phyloP scores from a whole-genome alignment of 2,888 invertebrate genomes.

The Andrena fulva region DNA sequence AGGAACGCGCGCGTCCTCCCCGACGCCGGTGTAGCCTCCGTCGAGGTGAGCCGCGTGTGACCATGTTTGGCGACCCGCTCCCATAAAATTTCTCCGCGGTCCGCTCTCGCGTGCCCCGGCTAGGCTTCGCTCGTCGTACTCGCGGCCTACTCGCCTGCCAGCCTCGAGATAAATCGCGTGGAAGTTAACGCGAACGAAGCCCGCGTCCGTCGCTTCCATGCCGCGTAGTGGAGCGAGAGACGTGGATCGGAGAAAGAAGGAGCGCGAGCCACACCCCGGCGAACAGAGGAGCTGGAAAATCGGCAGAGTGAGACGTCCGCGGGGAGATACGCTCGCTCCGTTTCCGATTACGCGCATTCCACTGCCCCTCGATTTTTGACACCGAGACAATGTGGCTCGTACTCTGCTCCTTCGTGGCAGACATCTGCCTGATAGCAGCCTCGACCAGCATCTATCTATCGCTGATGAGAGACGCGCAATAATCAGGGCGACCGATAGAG shows the following conservation, averaged over 20 bases:
- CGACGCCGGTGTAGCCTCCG: conserved; percentile 22
- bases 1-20: conserved; percentile 4
- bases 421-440: too few species aligned
- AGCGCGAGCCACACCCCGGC: conserved; percentile 48
- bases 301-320: conserved; percentile 1
- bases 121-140: conserved; percentile 46
- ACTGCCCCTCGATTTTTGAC: not conserved
- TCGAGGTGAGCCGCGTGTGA: conserved; percentile 67
- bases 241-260: not conserved
- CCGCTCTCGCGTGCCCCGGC: conserved; percentile 47
- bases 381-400: too few species aligned
- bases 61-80: conserved; percentile 79
- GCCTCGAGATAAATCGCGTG: conserved; percentile 66
- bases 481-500: not conserved
- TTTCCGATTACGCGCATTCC: conserved; percentile 8
- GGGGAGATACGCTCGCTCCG: conserved; percentile 1
- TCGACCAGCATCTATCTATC: too few species aligned
- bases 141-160: conserved; percentile 58
- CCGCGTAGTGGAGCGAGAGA: conserved; percentile 25
- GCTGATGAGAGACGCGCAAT: too few species aligned
- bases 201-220: conserved; percentile 32
- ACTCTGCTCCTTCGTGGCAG: too few species aligned
- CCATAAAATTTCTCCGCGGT: conserved; percentile 77
- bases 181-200: conserved; percentile 61
- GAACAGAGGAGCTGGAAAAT: conserved; percentile 38